Percentiles rank a stretch among this genome's conserved stretches.
These are phyloP conservation scores for Myrmecobius fasciatus DNA, from an alignment of 2,113 vertebrate species.

Conservation along the genomic window DNA sequence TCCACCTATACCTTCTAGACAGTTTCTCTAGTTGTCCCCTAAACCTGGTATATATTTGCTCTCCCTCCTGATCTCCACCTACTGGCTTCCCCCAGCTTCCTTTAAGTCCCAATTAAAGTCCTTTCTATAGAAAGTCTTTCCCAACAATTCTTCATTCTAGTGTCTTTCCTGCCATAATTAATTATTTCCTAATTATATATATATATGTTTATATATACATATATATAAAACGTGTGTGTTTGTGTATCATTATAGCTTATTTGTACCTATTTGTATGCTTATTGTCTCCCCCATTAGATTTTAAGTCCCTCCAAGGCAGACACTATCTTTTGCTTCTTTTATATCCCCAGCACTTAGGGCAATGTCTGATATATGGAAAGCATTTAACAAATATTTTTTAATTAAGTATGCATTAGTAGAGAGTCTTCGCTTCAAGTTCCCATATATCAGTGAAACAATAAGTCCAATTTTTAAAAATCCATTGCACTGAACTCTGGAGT, in stretches of 20 bases:
- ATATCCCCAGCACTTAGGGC: neutral
- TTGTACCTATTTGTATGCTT: neutral
- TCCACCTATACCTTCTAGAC: neutral
- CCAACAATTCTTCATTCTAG: neutral
- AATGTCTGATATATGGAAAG: neutral
- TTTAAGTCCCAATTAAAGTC: neutral
- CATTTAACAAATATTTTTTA: neutral
- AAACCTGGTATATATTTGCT: neutral
- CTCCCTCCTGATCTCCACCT: neutral
- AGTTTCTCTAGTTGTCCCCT: neutral
- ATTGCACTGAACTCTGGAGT: neutral
- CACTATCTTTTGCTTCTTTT: neutral
- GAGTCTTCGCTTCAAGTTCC: neutral
- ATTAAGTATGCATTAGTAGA: neutral
- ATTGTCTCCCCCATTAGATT: neutral
- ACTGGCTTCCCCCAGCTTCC: neutral
- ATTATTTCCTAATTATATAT: neutral
- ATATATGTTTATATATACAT: too few relatives aligned
- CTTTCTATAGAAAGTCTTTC: neutral
- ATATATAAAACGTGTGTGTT: too few relatives aligned
- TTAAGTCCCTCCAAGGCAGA: neutral
- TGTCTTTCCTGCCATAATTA: neutral
- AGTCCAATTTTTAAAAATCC: neutral
- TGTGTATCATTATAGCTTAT: neutral
- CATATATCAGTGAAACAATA: neutral